Base-by-base conservation (phyloP, 2,113 vertebrate genomes). In the Xenopus borealis region DNA sequence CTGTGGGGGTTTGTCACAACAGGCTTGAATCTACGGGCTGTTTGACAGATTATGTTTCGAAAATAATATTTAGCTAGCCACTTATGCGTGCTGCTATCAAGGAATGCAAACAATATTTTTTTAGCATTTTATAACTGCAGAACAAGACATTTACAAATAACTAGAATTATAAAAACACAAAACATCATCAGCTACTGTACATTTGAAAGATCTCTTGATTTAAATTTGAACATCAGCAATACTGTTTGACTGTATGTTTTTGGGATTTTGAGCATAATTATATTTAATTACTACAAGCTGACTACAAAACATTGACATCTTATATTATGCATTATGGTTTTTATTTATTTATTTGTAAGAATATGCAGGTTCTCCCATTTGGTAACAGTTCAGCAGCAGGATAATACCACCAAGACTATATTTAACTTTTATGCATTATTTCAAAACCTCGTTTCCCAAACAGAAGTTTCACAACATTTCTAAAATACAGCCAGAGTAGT, bases 1-100 rank as follows among this genome's bases (percentile, higher is more conserved):
- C 90, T 91, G 87, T 86, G 85, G 88, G 91, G 91, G 82, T 94
- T 96, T 92, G 89, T 92, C 83, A 65, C 91, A 93, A 90, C 90
- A 95, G 92, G 92, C 91, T 91, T 85, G 93, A 86, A 85, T 78
- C 84, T 72, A 83, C 87, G 93, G 92, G 90, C 90, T 89, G 86
- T 84, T 83, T 89, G 90, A 93, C 91, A 94, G 90, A 87, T 85
- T 76, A 76, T 69, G 73, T 69, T 76, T 69, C 50, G 73, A 69
- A 69, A 68, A 76, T 76, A 83, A 81, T 73, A 84, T 86, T 89
- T 85, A 84, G 80, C 75, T 83, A 83, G 81, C 84, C 79, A 79
- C 62, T 3, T 79, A 93, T 93, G 89, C 89, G 92, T 90, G 88
- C 91, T 92, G 89, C 87, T 92, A 91, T 83, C 84, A 85, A 82